Base-by-base conservation (phyloP, 1,140 invertebrate species). In the Semibalanus balanoides region DNA sequence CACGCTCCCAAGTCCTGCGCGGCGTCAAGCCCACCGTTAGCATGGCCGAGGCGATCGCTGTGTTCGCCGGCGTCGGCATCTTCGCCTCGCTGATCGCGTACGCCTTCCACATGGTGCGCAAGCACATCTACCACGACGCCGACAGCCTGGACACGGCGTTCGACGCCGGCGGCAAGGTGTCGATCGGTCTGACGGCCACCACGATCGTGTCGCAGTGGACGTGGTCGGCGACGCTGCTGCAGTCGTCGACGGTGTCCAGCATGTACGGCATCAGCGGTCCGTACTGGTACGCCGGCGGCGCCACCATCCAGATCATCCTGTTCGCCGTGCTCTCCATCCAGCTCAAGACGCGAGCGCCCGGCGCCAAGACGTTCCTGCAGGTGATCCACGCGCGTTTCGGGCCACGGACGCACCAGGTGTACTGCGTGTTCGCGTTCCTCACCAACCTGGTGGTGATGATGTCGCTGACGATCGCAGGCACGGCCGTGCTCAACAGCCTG, bases 191-290 rank as follows among this genome's bases (percentile, higher is more conserved):
- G 19, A 84, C 83, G 0, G 83, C 83, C 19, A 83, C 84, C 0
- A 85, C 84, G 0, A 82, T 86, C 11, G 83, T 86, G 3, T 84
- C 84, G 9, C 84, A 85, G 76, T 86, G 85, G 85, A 85, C 83
- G 31, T 86, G 85, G 85, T 83, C 84, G 0, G 85, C 85, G 0
- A 85, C 85, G 7, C 79, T 86, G 1, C 79, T 86, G 11, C 84
- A 85, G 78, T 85, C 85, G 1, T 82, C 83, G 0, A 82, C 82
- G 0, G 85, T 86, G 0, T 82, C 83, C 19, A 81, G 80, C 43
- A 79, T 84, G 84, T 84, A 82, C 78, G 84, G 84, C 31, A 82
- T 85, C 3, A 83, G 83, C 73, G 84, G 84, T 31, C 80, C 84
- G 0, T 84, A 83, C 75, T 85, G 84, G 84, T 85, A 85, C 77